Evolutionary conservation across 1,140 invertebrate genomes (phyloP).

Genomic region (Calliopsis andreniformis): DNA sequence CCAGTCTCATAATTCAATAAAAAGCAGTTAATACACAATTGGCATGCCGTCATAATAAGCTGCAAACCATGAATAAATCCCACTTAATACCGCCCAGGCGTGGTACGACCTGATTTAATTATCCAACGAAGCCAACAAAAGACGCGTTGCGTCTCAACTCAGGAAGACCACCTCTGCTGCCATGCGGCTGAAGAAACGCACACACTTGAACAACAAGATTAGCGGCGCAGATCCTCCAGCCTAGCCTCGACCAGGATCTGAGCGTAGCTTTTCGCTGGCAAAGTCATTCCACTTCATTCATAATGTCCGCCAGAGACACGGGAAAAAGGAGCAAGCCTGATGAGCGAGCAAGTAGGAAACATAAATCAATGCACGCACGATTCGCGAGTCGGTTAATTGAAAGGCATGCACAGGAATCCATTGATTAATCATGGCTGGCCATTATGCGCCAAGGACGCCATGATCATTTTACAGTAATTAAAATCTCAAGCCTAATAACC

Average conservation of each 20-base stretch:
- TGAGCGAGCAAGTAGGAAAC: constrained; percentile 8
- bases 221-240: too few species aligned
- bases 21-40: too few species aligned
- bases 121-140: neutral
- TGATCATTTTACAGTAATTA: constrained; percentile 54
- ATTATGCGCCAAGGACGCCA: constrained; percentile 56
- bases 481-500: constrained; percentile 25
- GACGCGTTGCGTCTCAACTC: neutral
- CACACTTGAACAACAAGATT: too few species aligned
- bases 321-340: constrained; percentile 49
- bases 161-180: neutral
- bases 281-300: neutral
- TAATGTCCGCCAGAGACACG: neutral
- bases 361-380: constrained; percentile 34
- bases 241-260: too few species aligned
- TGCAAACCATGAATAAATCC: constrained; percentile 35
- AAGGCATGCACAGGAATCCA: constrained; percentile 33
- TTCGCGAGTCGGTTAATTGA: constrained; percentile 42
- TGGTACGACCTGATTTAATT: neutral
- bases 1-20: too few species aligned
- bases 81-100: neutral
- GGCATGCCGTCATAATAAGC: too few species aligned
- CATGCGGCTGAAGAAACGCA: too few species aligned
- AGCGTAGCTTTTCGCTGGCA: neutral
- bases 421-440: constrained; percentile 41